These are phyloP conservation scores for Pachycephus smyrnensis DNA, from an alignment of 2,888 invertebrate genomes.

Conservation along the genomic window DNA sequence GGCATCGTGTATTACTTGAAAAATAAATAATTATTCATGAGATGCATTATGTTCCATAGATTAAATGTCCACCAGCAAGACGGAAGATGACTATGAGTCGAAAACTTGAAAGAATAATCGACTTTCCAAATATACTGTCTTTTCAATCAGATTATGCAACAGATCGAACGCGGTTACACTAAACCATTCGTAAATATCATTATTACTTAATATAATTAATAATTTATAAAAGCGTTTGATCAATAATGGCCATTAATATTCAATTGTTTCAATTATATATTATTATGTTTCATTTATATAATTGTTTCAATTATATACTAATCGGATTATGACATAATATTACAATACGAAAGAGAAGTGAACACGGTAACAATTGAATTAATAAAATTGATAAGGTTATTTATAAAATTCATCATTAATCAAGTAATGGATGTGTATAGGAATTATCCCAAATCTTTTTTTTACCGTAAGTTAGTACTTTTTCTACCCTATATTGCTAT, in stretches of 20 bases:
- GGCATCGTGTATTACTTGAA: neutral
- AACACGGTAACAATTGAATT: neutral
- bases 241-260: neutral
- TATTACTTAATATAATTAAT: neutral
- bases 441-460: neutral
- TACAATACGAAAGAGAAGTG: neutral
- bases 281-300: too few relatives aligned
- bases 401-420: neutral
- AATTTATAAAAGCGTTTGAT: neutral
- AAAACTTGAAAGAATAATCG: neutral
- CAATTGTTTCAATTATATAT: too few relatives aligned
- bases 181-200: neutral
- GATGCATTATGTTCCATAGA: neutral
- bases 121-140: too few relatives aligned
- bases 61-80: neutral
- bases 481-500: neutral
- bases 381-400: neutral
- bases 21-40: neutral
- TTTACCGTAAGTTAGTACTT: neutral
- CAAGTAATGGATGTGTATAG: neutral
- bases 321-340: neutral
- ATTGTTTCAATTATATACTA: too few relatives aligned
- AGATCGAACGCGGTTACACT: neutral
- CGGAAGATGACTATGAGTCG: neutral
- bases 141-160: neutral